phyloP scores from a whole-genome alignment of 30 jellyfish, hydroid and myxozoan species.

The Haliclystus octoradiatus region DNA sequence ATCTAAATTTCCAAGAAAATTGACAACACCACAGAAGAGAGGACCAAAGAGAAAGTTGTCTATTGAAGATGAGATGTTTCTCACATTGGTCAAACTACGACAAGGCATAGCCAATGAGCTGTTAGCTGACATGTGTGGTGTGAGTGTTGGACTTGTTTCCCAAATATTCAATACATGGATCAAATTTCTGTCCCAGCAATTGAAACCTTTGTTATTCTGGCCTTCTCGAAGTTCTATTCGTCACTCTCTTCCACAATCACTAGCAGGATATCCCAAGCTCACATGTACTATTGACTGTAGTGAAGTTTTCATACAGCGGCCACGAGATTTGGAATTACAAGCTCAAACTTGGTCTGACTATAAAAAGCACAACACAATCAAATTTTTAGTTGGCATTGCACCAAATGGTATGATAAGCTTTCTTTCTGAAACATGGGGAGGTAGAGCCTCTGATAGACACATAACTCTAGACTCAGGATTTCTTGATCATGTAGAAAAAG shows the following conservation, averaged over 20 bases:
- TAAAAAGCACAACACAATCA: too few species aligned
- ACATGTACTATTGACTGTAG: constrained; percentile 55
- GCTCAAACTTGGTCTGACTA: too few species aligned
- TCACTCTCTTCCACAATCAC: constrained; percentile 2
- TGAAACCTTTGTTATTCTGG: constrained; percentile 8
- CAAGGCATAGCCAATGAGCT: too few species aligned
- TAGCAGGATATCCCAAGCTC: constrained; percentile 9
- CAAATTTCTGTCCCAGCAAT: constrained; percentile 4
- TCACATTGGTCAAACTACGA: too few species aligned
- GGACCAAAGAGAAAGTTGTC: too few species aligned
- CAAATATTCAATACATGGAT: too few species aligned
- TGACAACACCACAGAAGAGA: too few species aligned
- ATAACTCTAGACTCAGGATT: constrained; percentile 47
- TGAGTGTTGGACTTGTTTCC: too few species aligned
- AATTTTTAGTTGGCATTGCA: constrained; percentile 36
- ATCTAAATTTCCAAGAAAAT: constrained; percentile 13
- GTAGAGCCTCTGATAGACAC: too few species aligned
- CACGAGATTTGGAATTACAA: too few species aligned
- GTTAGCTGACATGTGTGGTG: too few species aligned
- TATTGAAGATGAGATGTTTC: too few species aligned
- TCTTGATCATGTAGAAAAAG: constrained; percentile 22
- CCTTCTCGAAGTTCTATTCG: not conserved
- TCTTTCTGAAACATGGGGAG: constrained; percentile 21
- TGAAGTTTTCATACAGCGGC: constrained; percentile 49
- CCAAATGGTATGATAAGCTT: constrained; percentile 42